These are phyloP conservation scores for Anastrepha obliqua DNA, from an alignment of 1,140 invertebrate species.

Conservation along the genomic window DNA sequence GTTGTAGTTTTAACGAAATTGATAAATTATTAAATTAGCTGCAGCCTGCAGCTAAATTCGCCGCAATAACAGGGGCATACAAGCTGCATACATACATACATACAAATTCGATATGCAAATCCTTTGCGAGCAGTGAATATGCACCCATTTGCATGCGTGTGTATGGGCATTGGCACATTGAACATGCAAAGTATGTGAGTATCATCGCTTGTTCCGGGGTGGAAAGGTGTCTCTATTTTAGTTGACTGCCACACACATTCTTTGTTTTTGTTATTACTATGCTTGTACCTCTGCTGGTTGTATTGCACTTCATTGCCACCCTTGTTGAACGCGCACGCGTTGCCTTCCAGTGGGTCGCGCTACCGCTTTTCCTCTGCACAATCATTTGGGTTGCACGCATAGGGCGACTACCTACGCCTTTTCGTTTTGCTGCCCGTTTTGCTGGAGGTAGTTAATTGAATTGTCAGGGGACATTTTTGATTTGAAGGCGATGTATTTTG, in stretches of 20 bases:
- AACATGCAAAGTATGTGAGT: not conserved
- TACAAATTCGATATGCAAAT: conserved; percentile 40
- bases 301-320: not conserved
- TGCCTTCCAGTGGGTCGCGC: not conserved
- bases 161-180: not conserved
- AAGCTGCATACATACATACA: not conserved
- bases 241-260: not conserved
- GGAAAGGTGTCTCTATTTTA: conserved; percentile 39
- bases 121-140: not conserved
- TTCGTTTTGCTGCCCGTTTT: not conserved
- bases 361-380: not conserved
- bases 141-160: not conserved
- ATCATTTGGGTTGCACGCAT: not conserved
- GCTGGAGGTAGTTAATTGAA: conserved; percentile 69
- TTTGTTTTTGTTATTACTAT: not conserved
- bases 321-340: conserved; percentile 22
- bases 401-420: not conserved
- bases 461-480: conserved; percentile 70
- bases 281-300: not conserved
- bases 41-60: conserved; percentile 34
- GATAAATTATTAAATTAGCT: conserved; percentile 52
- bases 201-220: not conserved
- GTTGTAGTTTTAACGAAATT: conserved; percentile 38
- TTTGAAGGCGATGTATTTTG: conserved; percentile 67
- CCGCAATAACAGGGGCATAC: conserved; percentile 7